Conservation (phyloP, 2,888 invertebrate genomes). For the Isoperla grammatica region DNA sequence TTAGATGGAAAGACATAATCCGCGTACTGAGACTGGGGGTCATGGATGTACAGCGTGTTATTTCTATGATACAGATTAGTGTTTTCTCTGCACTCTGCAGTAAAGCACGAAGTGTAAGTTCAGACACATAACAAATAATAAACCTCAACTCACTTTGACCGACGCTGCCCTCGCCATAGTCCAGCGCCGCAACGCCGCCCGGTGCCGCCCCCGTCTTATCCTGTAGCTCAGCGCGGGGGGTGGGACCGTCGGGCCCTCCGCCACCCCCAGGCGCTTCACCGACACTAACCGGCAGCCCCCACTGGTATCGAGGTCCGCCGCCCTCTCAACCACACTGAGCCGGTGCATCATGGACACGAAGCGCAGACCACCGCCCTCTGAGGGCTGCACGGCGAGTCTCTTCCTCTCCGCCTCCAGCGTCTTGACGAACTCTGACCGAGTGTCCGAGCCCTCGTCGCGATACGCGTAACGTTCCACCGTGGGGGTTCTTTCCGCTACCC, state of each 20-base stretch:
- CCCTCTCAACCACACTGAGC: conserved; percentile 27
- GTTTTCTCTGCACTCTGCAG: no score
- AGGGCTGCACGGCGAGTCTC: no score
- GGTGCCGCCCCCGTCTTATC: conserved; percentile 38
- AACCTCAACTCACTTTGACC: conserved; percentile 33
- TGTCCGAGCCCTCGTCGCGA: conserved; percentile 17
- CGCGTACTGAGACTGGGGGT: no score
- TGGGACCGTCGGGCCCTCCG: conserved; percentile 8
- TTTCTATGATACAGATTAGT: no score
- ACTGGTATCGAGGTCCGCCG: conserved; percentile 30
- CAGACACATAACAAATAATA: no score
- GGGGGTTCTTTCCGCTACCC: conserved; percentile 6
- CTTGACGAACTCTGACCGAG: conserved; percentile 13
- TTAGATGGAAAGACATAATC: no score
- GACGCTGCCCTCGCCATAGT: conserved; percentile 43
- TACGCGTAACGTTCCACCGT: conserved; percentile 1
- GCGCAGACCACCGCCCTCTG: no score
- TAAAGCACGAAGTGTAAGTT: no score
- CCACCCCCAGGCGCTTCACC: conserved; percentile 24
- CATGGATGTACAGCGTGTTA: no score
- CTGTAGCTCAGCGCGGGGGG: conserved; percentile 13
- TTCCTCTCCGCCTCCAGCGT: not conserved
- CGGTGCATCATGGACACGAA: conserved; percentile 29
- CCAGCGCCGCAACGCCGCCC: conserved; percentile 41
- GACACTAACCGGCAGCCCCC: conserved; percentile 29